These are phyloP conservation scores for Acrocephalus kingi DNA, from an alignment of 2,113 vertebrate species.

Conservation along the genomic window DNA sequence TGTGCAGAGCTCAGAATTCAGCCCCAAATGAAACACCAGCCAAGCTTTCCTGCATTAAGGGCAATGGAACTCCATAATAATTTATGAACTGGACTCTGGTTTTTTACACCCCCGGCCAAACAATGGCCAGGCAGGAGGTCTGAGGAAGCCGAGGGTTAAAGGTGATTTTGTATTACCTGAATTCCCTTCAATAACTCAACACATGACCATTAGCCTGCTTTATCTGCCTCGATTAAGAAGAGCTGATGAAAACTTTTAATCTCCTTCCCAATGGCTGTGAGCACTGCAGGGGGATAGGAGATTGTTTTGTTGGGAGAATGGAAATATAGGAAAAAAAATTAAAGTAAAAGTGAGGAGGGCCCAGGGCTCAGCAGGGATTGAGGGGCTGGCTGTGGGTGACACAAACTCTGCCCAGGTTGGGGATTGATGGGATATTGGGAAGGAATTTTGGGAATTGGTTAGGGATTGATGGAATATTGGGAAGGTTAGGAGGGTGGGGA, in stretches of 20 bases:
- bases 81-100: slow-evolving; percentile 67
- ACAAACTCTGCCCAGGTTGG: neutral
- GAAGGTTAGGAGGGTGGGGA: neutral
- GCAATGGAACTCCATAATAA: slow-evolving; percentile 52
- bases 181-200: slow-evolving; percentile 70
- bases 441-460: neutral
- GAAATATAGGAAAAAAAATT: neutral
- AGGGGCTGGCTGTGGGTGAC: neutral
- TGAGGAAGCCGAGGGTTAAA: slow-evolving; percentile 63
- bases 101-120: slow-evolving; percentile 51
- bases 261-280: slow-evolving; percentile 38
- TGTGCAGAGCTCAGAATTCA: slow-evolving; percentile 20
- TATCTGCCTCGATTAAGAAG: slow-evolving; percentile 60
- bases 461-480: no score
- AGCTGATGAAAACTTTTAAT: slow-evolving; percentile 69
- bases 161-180: slow-evolving; percentile 55
- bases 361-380: neutral
- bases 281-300: neutral
- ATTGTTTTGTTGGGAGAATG: neutral
- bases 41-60: slow-evolving; percentile 55
- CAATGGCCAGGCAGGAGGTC: slow-evolving; percentile 67
- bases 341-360: neutral
- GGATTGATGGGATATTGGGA: accelerated
- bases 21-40: slow-evolving; percentile 45
- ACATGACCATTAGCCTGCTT: slow-evolving; percentile 69